Evolutionary conservation across 2,113 vertebrate genomes (phyloP).

Genomic region (Apteryx mantelli): DNA sequence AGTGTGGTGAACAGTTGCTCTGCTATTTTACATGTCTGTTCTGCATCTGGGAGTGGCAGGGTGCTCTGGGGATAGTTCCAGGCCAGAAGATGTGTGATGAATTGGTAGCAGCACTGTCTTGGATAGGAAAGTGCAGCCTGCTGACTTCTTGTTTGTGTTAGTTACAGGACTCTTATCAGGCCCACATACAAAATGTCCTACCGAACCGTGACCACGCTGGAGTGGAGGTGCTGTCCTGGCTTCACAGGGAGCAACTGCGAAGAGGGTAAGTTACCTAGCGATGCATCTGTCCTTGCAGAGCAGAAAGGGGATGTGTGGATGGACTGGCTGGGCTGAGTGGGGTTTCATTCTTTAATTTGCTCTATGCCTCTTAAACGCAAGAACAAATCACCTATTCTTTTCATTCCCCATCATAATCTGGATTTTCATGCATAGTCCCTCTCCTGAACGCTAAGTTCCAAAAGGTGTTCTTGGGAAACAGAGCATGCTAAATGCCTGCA

Average conservation of each 20-base stretch:
- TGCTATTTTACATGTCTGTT: background rate
- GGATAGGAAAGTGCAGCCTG: background rate
- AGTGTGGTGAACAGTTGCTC: background rate
- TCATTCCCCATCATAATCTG: background rate
- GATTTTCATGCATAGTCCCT: background rate
- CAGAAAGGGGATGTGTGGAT: background rate
- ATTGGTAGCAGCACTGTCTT: rapidly evolving
- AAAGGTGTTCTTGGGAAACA: background rate
- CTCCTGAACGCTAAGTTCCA: background rate
- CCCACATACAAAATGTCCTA: slow-evolving; percentile 90
- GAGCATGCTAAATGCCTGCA: background rate
- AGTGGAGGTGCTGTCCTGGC: slow-evolving; percentile 94
- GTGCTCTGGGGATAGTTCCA: background rate
- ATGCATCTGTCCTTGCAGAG: rapidly evolving
- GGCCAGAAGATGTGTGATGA: background rate
- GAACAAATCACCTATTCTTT: background rate
- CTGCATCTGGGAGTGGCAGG: background rate
- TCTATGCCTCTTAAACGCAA: background rate
- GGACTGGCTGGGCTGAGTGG: background rate
- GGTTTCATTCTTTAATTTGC: background rate
- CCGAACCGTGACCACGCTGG: slow-evolving; percentile 88
- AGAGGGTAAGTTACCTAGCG: slow-evolving; percentile 80
- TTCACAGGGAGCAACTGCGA: slow-evolving; percentile 90
- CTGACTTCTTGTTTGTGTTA: slow-evolving; percentile 78
- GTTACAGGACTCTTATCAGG: slow-evolving; percentile 94